Percentiles rank a stretch among this genome's conserved stretches.
These are phyloP conservation scores for Atta colombica DNA, from an alignment of 1,140 invertebrate genomes.

Conservation along the genomic window DNA sequence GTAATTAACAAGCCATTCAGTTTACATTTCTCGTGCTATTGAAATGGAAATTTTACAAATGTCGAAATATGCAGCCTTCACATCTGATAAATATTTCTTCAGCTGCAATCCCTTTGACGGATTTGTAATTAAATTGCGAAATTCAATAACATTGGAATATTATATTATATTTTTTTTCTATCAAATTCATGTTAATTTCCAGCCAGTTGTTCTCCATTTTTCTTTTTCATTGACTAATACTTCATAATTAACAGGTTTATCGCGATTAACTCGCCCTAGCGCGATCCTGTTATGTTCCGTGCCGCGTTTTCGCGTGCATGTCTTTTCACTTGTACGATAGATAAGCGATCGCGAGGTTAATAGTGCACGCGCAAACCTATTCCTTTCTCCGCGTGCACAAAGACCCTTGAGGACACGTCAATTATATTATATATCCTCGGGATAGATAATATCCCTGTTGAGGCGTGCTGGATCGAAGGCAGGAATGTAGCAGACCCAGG, in stretches of 20 bases:
- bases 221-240: conserved; percentile 20
- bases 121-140: conserved; percentile 5
- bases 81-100: background rate
- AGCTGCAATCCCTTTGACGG: background rate
- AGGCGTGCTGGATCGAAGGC: conserved; percentile 55
- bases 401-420: conserved; percentile 72
- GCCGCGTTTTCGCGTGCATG: conserved; percentile 55
- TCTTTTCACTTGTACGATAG: conserved; percentile 15
- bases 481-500: conserved; percentile 81
- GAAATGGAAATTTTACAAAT: conserved; percentile 40
- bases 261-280: conserved; percentile 30
- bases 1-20: conserved; percentile 40
- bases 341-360: conserved; percentile 51
- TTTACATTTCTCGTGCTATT: conserved; percentile 16
- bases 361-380: conserved; percentile 37
- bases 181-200: background rate
- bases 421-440: conserved; percentile 77
- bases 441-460: conserved; percentile 76
- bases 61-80: background rate
- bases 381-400: conserved; percentile 55
- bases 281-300: conserved; percentile 29
- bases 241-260: conserved; percentile 57
- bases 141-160: conserved; percentile 1
- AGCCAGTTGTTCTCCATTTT: background rate
- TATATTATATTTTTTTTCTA: background rate